Conservation (phyloP, 2,888 invertebrate genomes). For the Mechanitis messenoides region DNA sequence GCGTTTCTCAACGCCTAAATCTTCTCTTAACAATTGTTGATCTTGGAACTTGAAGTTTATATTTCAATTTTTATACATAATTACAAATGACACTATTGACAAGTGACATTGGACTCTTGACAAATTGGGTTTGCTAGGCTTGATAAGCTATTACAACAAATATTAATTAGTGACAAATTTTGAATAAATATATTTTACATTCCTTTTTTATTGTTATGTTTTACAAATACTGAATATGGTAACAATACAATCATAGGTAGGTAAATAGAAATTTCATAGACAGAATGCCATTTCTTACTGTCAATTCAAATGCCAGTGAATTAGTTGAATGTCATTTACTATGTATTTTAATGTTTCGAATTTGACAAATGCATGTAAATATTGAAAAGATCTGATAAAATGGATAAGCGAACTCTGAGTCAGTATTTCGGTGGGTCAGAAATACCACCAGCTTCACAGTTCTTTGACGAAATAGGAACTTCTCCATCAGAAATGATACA, state of each 20-base stretch:
- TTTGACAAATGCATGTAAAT: conserved; percentile 17
- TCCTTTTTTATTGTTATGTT: too few species aligned
- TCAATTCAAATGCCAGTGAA: too few species aligned
- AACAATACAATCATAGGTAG: too few species aligned
- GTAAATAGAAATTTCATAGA: too few species aligned
- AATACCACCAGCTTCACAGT: conserved; percentile 64
- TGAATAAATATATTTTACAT: too few species aligned
- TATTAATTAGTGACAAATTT: too few species aligned
- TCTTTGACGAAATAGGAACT: conserved; percentile 71
- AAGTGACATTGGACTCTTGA: neutral
- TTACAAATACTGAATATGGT: too few species aligned
- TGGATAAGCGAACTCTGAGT: conserved; percentile 74
- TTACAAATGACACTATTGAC: conserved; percentile 4
- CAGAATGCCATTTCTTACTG: too few species aligned
- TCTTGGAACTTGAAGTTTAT: conserved; percentile 15
- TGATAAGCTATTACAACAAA: too few species aligned
- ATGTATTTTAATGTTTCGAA: neutral
- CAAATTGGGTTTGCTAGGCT: too few species aligned
- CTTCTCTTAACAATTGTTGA: conserved; percentile 26
- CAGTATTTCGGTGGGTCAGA: conserved; percentile 74
- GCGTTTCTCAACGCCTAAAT: conserved; percentile 31
- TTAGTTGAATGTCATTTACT: too few species aligned
- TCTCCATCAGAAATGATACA: conserved; percentile 70
- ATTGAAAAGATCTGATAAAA: conserved; percentile 32
- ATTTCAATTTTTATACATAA: conserved; percentile 8